These are phyloP conservation scores for Cephalopterus ornatus DNA, from an alignment of 2,113 vertebrate species.

Conservation along the genomic window DNA sequence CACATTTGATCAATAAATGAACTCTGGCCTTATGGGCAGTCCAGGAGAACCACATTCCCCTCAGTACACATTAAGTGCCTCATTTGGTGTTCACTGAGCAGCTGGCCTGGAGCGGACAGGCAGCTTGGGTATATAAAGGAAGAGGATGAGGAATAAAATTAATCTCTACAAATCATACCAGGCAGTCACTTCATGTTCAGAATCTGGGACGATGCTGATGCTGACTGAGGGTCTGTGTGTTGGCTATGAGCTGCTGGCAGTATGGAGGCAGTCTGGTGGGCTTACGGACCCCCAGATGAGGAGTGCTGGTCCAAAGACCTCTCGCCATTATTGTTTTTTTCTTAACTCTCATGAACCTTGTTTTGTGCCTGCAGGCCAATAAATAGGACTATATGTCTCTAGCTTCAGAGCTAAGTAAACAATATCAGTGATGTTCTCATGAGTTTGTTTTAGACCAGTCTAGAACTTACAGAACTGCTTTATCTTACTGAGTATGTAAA, in stretches of 20 bases:
- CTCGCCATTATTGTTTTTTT: background rate
- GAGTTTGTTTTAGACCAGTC: background rate
- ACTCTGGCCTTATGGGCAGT: background rate
- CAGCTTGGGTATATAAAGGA: background rate
- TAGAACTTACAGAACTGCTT: background rate
- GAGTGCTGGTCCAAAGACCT: background rate
- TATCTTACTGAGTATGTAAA: background rate
- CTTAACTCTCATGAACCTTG: background rate
- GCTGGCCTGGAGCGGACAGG: background rate
- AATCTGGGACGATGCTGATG: background rate
- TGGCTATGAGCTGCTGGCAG: background rate
- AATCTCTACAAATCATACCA: background rate
- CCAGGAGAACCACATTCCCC: fast-evolving
- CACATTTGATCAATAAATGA: background rate
- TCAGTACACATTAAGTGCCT: background rate
- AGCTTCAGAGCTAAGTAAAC: background rate
- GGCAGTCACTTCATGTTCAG: background rate
- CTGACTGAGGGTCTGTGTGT: background rate
- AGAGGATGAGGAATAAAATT: background rate
- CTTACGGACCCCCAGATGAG: background rate
- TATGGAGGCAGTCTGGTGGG: background rate
- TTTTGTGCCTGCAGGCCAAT: background rate
- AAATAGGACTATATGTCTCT: background rate
- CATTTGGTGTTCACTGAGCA: background rate
- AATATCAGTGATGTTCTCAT: background rate